phyloP scores from a whole-genome alignment of 30 jellyfish, hydroid and myxozoan genomes.

The Euphysa ruthae region DNA sequence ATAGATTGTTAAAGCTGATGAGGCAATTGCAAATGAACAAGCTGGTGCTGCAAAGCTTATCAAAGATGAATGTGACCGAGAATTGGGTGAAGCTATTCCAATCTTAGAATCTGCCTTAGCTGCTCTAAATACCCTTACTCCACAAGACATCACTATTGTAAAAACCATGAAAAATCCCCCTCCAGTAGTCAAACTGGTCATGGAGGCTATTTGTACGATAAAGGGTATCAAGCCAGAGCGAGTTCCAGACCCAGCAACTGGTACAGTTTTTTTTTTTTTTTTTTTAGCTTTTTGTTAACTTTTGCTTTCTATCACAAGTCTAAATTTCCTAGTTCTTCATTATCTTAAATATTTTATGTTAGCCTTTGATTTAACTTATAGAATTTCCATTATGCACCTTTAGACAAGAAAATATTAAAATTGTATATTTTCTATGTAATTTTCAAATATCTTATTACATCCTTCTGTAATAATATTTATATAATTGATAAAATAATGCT shows the following conservation, averaged over 20 bases:
- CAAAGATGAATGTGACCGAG: constrained; percentile 94
- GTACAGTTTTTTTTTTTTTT: too few relatives aligned
- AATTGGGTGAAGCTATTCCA: constrained; percentile 96
- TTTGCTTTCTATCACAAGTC: too few relatives aligned
- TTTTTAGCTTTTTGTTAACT: too few relatives aligned
- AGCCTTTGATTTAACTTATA: too few relatives aligned
- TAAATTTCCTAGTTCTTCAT: too few relatives aligned
- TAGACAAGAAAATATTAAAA: too few relatives aligned
- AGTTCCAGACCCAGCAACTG: constrained; percentile 97
- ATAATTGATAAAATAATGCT: too few relatives aligned
- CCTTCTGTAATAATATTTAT: too few relatives aligned
- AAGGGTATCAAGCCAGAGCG: constrained; percentile 91
- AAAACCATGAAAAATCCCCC: constrained; percentile 96
- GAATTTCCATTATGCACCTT: too few relatives aligned
- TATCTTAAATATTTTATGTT: too few relatives aligned
- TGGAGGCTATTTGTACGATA: constrained; percentile 95
- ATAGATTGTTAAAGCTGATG: constrained; percentile 95
- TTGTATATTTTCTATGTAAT: too few relatives aligned
- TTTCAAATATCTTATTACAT: too few relatives aligned
- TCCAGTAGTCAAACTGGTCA: constrained; percentile 80
- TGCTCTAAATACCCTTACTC: constrained; percentile 89
- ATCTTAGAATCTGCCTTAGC: constrained; percentile 85
- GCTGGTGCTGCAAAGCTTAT: constrained; percentile 99
- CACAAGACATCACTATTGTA: constrained; percentile 91
- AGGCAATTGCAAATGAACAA: constrained; percentile 93